Evolutionary conservation across 2,797 vertebrate species (phyloP), one percentile per base, ranked within the genome.

Genomic region (Sarcophilus harrisii): DNA sequence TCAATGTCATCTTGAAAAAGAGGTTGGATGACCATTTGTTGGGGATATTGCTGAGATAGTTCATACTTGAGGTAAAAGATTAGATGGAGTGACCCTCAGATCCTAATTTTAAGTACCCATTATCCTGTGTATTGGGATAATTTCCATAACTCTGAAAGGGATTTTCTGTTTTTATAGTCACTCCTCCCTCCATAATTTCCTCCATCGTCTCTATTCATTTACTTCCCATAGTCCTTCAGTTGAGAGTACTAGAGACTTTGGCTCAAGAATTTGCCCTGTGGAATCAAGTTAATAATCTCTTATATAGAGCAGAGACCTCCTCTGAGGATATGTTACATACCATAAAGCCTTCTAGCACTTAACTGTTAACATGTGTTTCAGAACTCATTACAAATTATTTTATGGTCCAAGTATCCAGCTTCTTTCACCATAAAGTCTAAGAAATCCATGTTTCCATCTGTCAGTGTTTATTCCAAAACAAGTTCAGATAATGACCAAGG

Each of bases 201-300:
- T 57, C 60, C 49, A 57, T 93, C n/a, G 28, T 94, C 21, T 92
- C 73, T 94, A 90, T 89, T 29, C 73, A n/a, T 55, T 54, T 73
- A 49, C 66, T 93, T 94, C 93, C 90, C 16, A 4, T 92, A 90
- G 90, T 94, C 89, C 55, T 66, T 32, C 16, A 90, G 45, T 11
- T 92, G 59, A 94, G 2, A 32, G 12, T 8, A 29, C 55, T 92
- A 62, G 12, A 92, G 4, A 29, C 91, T 95, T 97, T 96, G 93
- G 95, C 91, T 96, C 90, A 90, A 93, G 93, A 95, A 91, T 58
- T 95, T 91, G 59, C 94, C 92, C 95, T 58, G 57, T 97, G 96
- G 91, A 95, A 96, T 92, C 62, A 89, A 97, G 66, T 66, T 94
- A 90, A 9, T 55, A 59, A 87, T 1, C 29, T 57, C 52, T 90